Evolutionary conservation across 2,888 invertebrate species (phyloP).

Genomic region (Iphiclides podalirius): DNA sequence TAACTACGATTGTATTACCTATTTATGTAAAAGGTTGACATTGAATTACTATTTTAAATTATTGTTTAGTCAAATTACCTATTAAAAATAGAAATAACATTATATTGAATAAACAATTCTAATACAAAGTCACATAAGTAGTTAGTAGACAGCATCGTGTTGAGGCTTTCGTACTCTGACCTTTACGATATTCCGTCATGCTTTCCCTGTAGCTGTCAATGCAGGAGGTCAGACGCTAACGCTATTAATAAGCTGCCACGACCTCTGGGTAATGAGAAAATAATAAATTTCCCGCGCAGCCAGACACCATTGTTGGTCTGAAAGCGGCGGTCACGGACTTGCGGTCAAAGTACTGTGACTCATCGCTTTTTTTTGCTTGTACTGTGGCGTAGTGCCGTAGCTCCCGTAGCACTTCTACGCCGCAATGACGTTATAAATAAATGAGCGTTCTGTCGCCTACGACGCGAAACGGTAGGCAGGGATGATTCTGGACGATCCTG

Average conservation of each 20-base stretch:
- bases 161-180: background rate
- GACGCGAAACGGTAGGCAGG: too few relatives aligned
- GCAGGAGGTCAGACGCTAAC: conserved; percentile 17
- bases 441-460: background rate
- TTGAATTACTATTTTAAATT: too few relatives aligned
- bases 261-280: conserved; percentile 18
- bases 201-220: too few relatives aligned
- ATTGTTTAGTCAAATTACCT: too few relatives aligned
- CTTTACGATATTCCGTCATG: background rate
- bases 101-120: background rate
- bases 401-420: background rate
- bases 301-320: conserved; percentile 37
- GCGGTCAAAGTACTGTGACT: conserved; percentile 36
- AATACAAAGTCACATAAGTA: background rate
- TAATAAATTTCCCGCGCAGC: conserved; percentile 31
- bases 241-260: conserved; percentile 10
- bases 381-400: conserved; percentile 23
- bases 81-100: too few relatives aligned
- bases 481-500: background rate
- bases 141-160: background rate
- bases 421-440: background rate
- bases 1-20: too few relatives aligned
- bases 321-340: conserved; percentile 23
- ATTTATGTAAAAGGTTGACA: too few relatives aligned
- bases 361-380: conserved; percentile 33